Percentiles rank a stretch among this genome's conserved stretches.
Conservation (phyloP, 2,888 invertebrate genomes). For the Drosophila infuscata region DNA sequence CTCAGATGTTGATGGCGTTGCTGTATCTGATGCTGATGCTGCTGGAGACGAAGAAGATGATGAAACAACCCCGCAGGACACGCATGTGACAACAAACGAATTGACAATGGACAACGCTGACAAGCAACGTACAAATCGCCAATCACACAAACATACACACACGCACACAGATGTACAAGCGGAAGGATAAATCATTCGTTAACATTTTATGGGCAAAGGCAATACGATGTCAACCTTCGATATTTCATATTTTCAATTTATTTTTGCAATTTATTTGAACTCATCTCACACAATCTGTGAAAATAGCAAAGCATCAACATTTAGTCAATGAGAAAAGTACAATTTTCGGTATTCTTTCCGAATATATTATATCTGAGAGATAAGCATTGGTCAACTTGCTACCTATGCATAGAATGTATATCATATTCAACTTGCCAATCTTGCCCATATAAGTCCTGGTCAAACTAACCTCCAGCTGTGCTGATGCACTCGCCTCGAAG, state of each 20-base stretch:
- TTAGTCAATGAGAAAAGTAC: neutral
- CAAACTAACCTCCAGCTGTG: conserved; percentile 12
- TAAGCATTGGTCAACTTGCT: neutral
- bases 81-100: conserved; percentile 65
- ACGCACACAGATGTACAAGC: conserved; percentile 21
- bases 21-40: conserved; percentile 25
- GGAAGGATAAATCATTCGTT: conserved; percentile 71
- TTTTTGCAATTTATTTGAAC: conserved; percentile 71
- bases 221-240: conserved; percentile 56
- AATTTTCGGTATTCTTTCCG: conserved; percentile 11
- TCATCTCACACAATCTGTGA: conserved; percentile 13
- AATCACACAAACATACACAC: conserved; percentile 16
- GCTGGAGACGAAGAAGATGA: conserved; percentile 60
- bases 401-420: neutral
- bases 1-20: conserved; percentile 31
- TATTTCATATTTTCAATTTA: conserved; percentile 77
- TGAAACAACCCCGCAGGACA: conserved; percentile 66
- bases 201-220: conserved; percentile 30
- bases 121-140: conserved; percentile 57
- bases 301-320: conserved; percentile 1
- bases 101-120: conserved; percentile 68
- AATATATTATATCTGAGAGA: conserved; percentile 26
- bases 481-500: conserved; percentile 14
- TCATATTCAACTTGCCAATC: conserved; percentile 27
- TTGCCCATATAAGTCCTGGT: conserved; percentile 20